Conservation (phyloP, 2,113 vertebrate species). For the Dasyurus viverrinus region DNA sequence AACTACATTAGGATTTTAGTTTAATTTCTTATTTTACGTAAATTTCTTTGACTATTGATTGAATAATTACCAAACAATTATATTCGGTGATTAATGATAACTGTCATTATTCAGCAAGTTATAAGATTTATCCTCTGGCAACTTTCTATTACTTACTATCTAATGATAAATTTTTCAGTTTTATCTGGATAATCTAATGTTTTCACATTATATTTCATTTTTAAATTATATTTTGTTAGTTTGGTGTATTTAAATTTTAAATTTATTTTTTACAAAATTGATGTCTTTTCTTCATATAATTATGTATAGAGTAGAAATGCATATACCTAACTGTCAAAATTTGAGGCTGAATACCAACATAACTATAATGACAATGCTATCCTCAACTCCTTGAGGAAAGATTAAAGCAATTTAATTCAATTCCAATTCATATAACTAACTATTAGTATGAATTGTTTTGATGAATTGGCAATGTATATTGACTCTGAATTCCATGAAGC, state of each 20-base stretch:
- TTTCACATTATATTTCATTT: neutral
- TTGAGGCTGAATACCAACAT: slow-evolving; percentile 62
- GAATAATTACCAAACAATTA: slow-evolving; percentile 69
- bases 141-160: neutral
- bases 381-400: slow-evolving; percentile 64
- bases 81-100: slow-evolving; percentile 24
- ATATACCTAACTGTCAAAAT: slow-evolving; percentile 57
- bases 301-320: slow-evolving; percentile 58
- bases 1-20: slow-evolving; percentile 54
- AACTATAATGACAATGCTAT: slow-evolving; percentile 74
- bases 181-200: neutral
- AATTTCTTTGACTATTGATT: slow-evolving; percentile 57
- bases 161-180: neutral
- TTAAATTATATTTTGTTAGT: neutral
- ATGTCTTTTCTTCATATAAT: slow-evolving; percentile 16
- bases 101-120: neutral
- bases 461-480: slow-evolving; percentile 69
- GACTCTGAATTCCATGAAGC: slow-evolving; percentile 36
- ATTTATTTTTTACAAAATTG: slow-evolving; percentile 31
- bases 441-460: slow-evolving; percentile 67
- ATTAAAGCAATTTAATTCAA: slow-evolving; percentile 72
- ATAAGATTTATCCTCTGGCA: neutral
- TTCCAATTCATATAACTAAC: slow-evolving; percentile 64
- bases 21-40: slow-evolving; percentile 73
- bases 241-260: neutral